phyloP scores from a whole-genome alignment of 2,888 invertebrate species.

The Agrypnus murinus region DNA sequence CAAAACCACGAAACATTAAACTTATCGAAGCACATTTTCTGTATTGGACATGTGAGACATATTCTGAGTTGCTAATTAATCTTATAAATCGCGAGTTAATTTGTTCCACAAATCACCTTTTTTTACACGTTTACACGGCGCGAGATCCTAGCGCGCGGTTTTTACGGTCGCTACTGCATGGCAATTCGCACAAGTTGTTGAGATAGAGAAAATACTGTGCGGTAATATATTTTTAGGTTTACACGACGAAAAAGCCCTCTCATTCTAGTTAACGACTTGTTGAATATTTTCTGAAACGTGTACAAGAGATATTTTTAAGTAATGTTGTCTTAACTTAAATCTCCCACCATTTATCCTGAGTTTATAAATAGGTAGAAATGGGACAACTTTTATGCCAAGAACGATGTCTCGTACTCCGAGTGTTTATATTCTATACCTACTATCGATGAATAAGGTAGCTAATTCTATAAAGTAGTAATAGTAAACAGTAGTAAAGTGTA shows the following conservation, averaged over 20 bases:
- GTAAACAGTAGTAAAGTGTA: too few species aligned
- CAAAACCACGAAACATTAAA: neutral
- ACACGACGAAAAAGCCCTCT: slow-evolving; percentile 24
- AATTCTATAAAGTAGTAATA: too few species aligned
- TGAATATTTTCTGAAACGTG: slow-evolving; percentile 5
- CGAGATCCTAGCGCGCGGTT: slow-evolving; percentile 24
- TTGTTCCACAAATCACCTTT: slow-evolving; percentile 30
- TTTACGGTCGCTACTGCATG: slow-evolving; percentile 29
- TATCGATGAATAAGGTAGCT: too few species aligned
- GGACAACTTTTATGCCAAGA: slow-evolving; percentile 4
- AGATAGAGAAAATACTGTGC: slow-evolving; percentile 27
- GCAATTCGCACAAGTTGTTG: slow-evolving; percentile 40
- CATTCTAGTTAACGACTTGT: slow-evolving; percentile 7
- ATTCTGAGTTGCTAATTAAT: slow-evolving; percentile 29
- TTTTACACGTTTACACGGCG: too few species aligned
- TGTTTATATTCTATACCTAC: too few species aligned
- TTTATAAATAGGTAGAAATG: slow-evolving; percentile 17
- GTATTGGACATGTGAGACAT: slow-evolving; percentile 15
- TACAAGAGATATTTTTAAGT: slow-evolving; percentile 18
- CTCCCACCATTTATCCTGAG: slow-evolving; percentile 9
- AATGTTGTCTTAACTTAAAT: slow-evolving; percentile 24
- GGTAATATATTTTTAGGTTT: slow-evolving; percentile 27
- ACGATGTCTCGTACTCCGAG: neutral
- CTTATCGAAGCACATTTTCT: neutral
- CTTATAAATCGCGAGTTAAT: slow-evolving; percentile 28